phyloP scores from a whole-genome alignment of 2,113 vertebrate genomes.

The Opisthocomus hoazin region DNA sequence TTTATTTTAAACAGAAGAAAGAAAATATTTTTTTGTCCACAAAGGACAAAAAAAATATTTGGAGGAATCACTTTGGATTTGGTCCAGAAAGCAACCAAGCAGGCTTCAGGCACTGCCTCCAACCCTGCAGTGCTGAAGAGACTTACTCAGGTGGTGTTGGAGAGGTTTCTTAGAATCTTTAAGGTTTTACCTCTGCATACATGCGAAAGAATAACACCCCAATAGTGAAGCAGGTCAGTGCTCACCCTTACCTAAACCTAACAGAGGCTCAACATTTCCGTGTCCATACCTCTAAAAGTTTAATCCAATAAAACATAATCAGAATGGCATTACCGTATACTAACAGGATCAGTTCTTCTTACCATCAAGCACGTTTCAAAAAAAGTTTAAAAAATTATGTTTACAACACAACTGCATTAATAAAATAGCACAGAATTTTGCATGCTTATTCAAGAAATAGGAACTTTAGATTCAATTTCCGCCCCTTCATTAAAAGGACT shows the following conservation, averaged over 20 bases:
- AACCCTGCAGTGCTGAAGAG: neutral
- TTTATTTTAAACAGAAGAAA: neutral
- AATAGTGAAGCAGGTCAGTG: neutral
- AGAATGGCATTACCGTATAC: neutral
- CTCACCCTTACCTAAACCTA: neutral
- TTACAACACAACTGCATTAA: neutral
- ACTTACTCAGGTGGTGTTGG: neutral
- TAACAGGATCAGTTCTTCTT: neutral
- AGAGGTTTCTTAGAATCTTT: neutral
- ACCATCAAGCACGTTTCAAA: neutral
- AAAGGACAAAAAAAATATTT: neutral
- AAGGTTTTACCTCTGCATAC: neutral
- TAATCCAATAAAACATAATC: neutral
- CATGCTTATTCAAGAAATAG: neutral
- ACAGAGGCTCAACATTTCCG: neutral
- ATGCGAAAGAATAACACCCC: neutral
- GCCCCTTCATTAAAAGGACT: neutral
- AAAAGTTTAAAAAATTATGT: neutral
- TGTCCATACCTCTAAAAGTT: neutral
- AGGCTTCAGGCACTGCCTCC: neutral
- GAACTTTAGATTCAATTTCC: neutral
- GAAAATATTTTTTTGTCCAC: accelerated
- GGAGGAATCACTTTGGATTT: neutral
- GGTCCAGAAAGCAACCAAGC: neutral
- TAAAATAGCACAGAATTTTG: neutral